Base-by-base conservation (phyloP, 30 jellyfish, hydroid and myxozoan species). In the Pseudorhiza aurosa region DNA sequence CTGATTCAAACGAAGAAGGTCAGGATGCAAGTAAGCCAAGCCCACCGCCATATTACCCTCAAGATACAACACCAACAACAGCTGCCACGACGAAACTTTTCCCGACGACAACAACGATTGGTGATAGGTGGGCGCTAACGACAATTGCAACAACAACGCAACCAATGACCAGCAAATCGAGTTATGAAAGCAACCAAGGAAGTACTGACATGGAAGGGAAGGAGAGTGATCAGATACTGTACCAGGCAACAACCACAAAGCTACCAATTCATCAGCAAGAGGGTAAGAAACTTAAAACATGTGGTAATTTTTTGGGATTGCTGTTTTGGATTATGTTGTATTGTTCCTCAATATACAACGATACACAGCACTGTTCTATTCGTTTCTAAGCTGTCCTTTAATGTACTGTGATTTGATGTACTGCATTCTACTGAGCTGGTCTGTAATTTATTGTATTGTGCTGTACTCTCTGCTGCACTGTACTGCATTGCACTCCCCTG, bases 121-220 rank as follows among this genome's bases (percentile, higher is more conserved):
- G 47, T 2, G 55, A 60, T 17, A 40, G 53, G 32, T n/a, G 53
- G 77, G 67, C 84, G 5, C 70, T 64, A 28, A 17, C 45, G 11
- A 25, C 32, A 1, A n/a, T n/a, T n/a, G 62, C 45, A 39, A 40
- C 77, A 58, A 64, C 77, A 14, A 21, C 84, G 10, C 5, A 36
- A 29, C 40, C 74, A 33, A 18, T 75, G 5, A 49, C 82, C 14
- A 33, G 62, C 9, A n/a, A 6, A 8, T 51, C 50, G 30, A 60
- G 17, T 5, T 0, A 50, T 40, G 46, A 80, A 56, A 47, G 65
- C 28, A 53, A 58, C 55, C 45, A 80, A 18, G 77, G 57, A 25
- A 49, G 1, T 4, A 55, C 55, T 31, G 65, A 80, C 70, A 80
- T 80, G 91, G 85, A 80, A 33, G 91, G 72, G 28, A 80, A 80